Evolutionary conservation across 2,797 vertebrate species (phyloP).

Genomic region (Onychomys arenicola): DNA sequence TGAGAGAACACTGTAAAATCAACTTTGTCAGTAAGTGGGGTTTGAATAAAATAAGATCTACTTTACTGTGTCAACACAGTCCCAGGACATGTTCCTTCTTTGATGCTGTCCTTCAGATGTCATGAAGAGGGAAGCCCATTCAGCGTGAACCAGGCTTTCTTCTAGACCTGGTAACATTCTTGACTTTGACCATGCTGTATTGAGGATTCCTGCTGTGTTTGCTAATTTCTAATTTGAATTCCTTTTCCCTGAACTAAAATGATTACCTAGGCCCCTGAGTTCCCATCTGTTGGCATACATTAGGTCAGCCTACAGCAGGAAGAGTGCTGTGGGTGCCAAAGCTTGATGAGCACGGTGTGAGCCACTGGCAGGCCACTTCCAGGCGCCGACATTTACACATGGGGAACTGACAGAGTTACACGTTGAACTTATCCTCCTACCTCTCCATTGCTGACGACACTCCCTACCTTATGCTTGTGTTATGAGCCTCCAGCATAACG

Average conservation of each 20-base stretch:
- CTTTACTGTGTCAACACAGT: neutral
- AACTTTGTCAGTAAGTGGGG: neutral
- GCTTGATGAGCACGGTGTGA: constrained; percentile 8
- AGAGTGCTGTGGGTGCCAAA: neutral
- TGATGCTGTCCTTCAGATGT: neutral
- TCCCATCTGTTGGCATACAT: neutral
- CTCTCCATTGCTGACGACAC: neutral
- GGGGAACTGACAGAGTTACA: neutral
- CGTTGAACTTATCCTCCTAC: neutral
- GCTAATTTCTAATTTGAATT: constrained; percentile 38
- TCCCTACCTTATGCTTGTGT: neutral
- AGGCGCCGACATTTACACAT: neutral
- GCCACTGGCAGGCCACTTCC: neutral
- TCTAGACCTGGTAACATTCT: neutral
- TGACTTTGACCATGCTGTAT: neutral
- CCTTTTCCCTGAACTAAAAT: constrained; percentile 31
- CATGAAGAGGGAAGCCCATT: neutral
- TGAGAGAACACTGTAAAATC: constrained; percentile 28
- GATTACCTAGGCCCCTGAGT: constrained; percentile 21
- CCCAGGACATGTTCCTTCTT: neutral
- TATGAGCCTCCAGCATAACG: neutral
- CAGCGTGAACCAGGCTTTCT: neutral
- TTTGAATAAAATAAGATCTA: constrained; percentile 15
- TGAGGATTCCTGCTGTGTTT: neutral
- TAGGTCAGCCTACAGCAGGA: neutral